A percentile compares a stretch with the other conserved stretches of the same genome.
These are phyloP conservation scores for Turnix velox DNA, from an alignment of 2,113 vertebrate genomes.

Conservation along the genomic window DNA sequence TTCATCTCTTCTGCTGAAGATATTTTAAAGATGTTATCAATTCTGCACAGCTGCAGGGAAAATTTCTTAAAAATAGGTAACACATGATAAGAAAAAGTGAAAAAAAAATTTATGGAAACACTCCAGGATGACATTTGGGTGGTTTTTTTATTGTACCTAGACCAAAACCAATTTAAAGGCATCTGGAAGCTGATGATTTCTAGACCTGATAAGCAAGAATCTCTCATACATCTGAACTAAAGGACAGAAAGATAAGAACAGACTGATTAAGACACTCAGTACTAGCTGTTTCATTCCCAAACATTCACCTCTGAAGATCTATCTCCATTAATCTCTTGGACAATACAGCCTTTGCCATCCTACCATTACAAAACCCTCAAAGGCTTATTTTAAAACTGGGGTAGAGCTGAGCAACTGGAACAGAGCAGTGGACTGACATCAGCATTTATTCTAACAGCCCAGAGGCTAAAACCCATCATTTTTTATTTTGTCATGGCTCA, in stretches of 20 bases:
- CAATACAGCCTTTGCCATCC: neutral
- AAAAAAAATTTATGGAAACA: slow-evolving; percentile 59
- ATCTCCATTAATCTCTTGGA: slow-evolving; percentile 16
- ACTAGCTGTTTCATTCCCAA: neutral
- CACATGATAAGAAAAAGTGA: too few species aligned
- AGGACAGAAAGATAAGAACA: slow-evolving; percentile 32
- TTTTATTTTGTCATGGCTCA: neutral
- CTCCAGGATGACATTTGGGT: slow-evolving; percentile 22
- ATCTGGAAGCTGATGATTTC: slow-evolving; percentile 67
- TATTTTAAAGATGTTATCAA: slow-evolving; percentile 65
- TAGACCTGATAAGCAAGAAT: slow-evolving; percentile 55
- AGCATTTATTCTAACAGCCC: neutral
- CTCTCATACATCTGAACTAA: slow-evolving; percentile 30
- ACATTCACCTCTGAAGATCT: neutral
- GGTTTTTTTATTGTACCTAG: slow-evolving; percentile 61
- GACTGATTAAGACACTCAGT: slow-evolving; percentile 46
- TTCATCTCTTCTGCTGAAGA: slow-evolving; percentile 59
- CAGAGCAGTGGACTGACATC: neutral
- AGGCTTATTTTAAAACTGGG: neutral
- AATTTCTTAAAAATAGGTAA: slow-evolving; percentile 45
- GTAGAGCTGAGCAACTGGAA: neutral
- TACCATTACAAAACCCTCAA: neutral
- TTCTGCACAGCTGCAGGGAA: slow-evolving; percentile 63
- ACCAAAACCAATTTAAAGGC: slow-evolving; percentile 70
- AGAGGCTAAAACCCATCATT: neutral